A percentile compares a stretch with the other conserved stretches of the same genome.
Evolutionary conservation across 2,797 vertebrate species (phyloP).

Genomic region (Neostethus bicornis): DNA sequence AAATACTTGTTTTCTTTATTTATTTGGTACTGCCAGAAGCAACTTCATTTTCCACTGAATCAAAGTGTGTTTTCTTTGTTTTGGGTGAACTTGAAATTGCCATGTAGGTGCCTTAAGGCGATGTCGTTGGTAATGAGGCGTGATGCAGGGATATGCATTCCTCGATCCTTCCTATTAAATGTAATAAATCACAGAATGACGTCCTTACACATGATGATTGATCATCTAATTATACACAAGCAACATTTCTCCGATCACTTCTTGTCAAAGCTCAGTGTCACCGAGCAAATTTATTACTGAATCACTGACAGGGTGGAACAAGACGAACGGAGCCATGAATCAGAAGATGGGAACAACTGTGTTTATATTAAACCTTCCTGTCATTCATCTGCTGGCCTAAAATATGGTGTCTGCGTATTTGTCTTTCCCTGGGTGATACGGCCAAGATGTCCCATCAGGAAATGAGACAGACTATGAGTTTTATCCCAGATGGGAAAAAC

Average conservation of each 20-base stretch:
- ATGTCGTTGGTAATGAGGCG: slow-evolving; percentile 25
- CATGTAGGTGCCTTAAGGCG: not conserved
- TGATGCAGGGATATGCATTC: slow-evolving; percentile 18
- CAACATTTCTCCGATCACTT: slow-evolving; percentile 28
- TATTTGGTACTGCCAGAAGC: not conserved
- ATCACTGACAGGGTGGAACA: slow-evolving; percentile 37
- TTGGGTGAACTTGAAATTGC: slow-evolving; percentile 8
- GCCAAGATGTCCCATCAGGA: slow-evolving; percentile 26
- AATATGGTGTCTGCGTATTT: slow-evolving; percentile 14
- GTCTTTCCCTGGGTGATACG: slow-evolving; percentile 1
- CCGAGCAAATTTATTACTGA: slow-evolving; percentile 37
- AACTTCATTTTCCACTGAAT: not conserved
- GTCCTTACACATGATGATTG: slow-evolving; percentile 42
- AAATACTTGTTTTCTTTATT: not conserved
- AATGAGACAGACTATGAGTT: slow-evolving; percentile 9
- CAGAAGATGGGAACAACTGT: slow-evolving; percentile 14
- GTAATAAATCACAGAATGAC: slow-evolving; percentile 32
- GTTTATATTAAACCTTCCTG: slow-evolving; percentile 28
- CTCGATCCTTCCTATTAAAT: slow-evolving; percentile 18
- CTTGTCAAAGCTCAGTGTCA: slow-evolving; percentile 28
- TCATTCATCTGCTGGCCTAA: slow-evolving; percentile 37
- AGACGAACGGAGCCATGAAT: slow-evolving; percentile 32
- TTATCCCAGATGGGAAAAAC: slow-evolving; percentile 15
- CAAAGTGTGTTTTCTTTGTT: not conserved
- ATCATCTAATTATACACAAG: slow-evolving; percentile 55